Base-by-base conservation (phyloP, 1,140 invertebrate genomes). In the Whitmania pigra region DNA sequence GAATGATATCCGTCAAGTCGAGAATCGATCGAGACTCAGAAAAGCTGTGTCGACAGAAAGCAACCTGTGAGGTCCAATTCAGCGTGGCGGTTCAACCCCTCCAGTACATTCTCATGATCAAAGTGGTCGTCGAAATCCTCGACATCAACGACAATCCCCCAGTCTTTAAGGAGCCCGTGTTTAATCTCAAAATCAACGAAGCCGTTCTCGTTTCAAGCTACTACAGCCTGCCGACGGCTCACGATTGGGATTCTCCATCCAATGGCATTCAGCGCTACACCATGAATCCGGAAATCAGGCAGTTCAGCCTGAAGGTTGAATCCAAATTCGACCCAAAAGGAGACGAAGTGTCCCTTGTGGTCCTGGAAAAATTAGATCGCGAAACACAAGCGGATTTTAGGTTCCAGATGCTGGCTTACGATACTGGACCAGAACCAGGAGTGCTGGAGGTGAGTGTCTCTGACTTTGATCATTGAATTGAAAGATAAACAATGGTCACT, bases 181-280 rank as follows among this genome's bases (percentile, higher is more conserved):
- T 97, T 1, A 91, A 94, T 79, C 94, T 98, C 78, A 92, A 94
- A 0, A 94, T 98, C 80, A 57, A 73, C 29, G 94, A 94, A 77
- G 92, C 92, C 2, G 92, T 93, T 0, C 83, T 90, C 31, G 36
- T 54, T 11, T 49, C 43, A 20, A 53, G 54, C 22, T 31, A 22
- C n/a, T 74, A 73, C 49, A 29, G 53, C 18, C 17, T 72, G 18
- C 82, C 98, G 7, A 25, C 53, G 9, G 95, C 94, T 0, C 87
- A 87, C 75, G 95, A 99, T 82, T 83, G 87, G 43, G 95, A 99
- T 84, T 84, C 94, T 66, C 93, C 89, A 20, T 85, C 88, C 20
- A 94, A 89, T 82, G 92, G 92, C 77, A 94, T 93, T 0, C 91
- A 96, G 77, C 85, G 88, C 29, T 97, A 96, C 82, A 89, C 90